These are phyloP conservation scores for Pheosia gnoma DNA, from an alignment of 2,888 invertebrate genomes.

Conservation along the genomic window DNA sequence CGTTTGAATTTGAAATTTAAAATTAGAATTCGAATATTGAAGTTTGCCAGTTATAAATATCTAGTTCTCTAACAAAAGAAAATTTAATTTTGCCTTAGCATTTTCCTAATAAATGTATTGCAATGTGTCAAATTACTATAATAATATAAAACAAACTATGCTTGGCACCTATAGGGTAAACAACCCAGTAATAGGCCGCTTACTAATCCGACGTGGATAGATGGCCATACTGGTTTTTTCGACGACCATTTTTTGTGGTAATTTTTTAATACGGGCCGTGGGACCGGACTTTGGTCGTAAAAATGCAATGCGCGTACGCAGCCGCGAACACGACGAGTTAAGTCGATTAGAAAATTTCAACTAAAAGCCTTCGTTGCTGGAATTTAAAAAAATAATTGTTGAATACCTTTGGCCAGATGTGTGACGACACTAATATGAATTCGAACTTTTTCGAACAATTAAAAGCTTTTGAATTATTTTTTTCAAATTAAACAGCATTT, in stretches of 20 bases:
- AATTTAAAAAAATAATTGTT: slow-evolving; percentile 32
- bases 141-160: slow-evolving; percentile 31
- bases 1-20: no score
- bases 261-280: slow-evolving; percentile 55
- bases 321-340: slow-evolving; percentile 36
- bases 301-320: slow-evolving; percentile 63
- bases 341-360: slow-evolving; percentile 38
- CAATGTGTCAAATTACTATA: slow-evolving; percentile 18
- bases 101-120: background rate
- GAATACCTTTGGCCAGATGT: slow-evolving; percentile 9
- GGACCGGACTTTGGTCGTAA: slow-evolving; percentile 53
- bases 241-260: slow-evolving; percentile 58
- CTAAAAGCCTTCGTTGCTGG: slow-evolving; percentile 31
- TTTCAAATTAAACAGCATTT: no score
- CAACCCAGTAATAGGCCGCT: slow-evolving; percentile 50
- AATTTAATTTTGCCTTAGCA: no score
- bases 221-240: slow-evolving; percentile 57
- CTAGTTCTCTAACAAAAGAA: no score
- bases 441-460: no score
- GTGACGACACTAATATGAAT: no score
- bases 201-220: slow-evolving; percentile 57
- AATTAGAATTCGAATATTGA: no score
- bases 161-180: slow-evolving; percentile 49
- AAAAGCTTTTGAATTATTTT: no score
- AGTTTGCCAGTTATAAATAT: no score